A percentile compares a stretch with the other conserved stretches of the same genome.
These are phyloP conservation scores for Pterobdella sp. DNA, from an alignment of 2,888 invertebrate genomes.

Conservation along the genomic window DNA sequence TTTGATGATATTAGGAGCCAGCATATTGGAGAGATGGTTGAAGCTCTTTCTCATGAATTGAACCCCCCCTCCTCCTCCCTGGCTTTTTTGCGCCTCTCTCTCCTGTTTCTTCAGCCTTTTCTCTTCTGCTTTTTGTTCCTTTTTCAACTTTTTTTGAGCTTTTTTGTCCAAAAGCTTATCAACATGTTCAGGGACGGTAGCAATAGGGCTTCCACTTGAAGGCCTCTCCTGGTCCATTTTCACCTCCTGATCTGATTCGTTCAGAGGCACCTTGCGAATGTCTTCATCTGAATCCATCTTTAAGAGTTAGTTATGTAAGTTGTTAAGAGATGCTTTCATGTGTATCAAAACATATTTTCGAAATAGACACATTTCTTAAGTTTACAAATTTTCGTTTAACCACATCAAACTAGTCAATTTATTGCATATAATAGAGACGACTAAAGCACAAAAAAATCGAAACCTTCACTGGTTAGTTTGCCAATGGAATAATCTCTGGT, in stretches of 20 bases:
- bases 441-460: too few relatives aligned
- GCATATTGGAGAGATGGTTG: slow-evolving; percentile 5
- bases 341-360: too few relatives aligned
- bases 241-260: slow-evolving; percentile 1
- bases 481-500: too few relatives aligned
- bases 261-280: slow-evolving; percentile 17
- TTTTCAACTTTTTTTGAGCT: slow-evolving; percentile 31
- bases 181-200: not conserved
- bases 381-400: too few relatives aligned
- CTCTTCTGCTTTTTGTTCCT: slow-evolving; percentile 30
- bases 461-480: too few relatives aligned
- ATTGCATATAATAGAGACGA: too few relatives aligned
- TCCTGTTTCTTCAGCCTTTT: slow-evolving; percentile 21
- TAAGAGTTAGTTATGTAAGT: too few relatives aligned
- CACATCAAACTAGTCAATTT: too few relatives aligned
- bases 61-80: slow-evolving; percentile 1
- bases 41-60: slow-evolving; percentile 13
- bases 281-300: slow-evolving; percentile 20
- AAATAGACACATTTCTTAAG: too few relatives aligned
- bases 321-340: too few relatives aligned
- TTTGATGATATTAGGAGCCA: not conserved
- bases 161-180: slow-evolving; percentile 26
- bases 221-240: not conserved
- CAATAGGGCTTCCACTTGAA: not conserved
- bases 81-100: not conserved